phyloP scores from a whole-genome alignment of 2,113 vertebrate genomes.

The Pandion haliaetus region DNA sequence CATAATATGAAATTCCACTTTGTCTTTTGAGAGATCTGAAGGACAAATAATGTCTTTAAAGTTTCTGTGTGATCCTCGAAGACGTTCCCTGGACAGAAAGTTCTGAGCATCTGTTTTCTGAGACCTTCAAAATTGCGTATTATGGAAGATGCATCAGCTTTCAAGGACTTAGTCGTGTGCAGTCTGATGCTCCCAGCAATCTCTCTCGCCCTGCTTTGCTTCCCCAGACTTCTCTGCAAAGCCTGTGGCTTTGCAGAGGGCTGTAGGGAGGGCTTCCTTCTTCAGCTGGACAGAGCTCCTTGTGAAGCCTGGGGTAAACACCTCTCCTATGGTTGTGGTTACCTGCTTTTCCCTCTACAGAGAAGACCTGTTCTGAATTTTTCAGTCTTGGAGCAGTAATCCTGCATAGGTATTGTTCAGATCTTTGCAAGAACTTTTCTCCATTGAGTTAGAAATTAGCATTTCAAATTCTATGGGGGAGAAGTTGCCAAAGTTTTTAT shows the following conservation, averaged over 20 bases:
- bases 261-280: not conserved
- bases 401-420: not conserved
- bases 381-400: not conserved
- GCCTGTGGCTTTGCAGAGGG: not conserved
- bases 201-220: not conserved
- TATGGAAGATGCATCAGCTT: not conserved
- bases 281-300: not conserved
- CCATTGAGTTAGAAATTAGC: slow-evolving; percentile 31
- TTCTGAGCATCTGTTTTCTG: not conserved
- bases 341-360: not conserved
- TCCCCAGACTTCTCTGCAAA: not conserved
- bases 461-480: slow-evolving; percentile 38
- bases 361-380: not conserved
- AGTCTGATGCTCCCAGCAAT: not conserved
- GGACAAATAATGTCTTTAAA: not conserved
- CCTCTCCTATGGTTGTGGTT: not conserved
- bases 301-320: not conserved
- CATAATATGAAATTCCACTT: not conserved
- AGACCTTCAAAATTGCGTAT: not conserved
- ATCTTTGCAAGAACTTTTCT: slow-evolving; percentile 2
- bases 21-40: not conserved
- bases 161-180: not conserved
- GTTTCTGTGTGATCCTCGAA: not conserved
- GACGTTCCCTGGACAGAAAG: not conserved
- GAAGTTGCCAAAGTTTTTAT: slow-evolving; percentile 19